These are phyloP conservation scores for Bos javanicus DNA, from an alignment of 2,113 vertebrate genomes.

Conservation along the genomic window DNA sequence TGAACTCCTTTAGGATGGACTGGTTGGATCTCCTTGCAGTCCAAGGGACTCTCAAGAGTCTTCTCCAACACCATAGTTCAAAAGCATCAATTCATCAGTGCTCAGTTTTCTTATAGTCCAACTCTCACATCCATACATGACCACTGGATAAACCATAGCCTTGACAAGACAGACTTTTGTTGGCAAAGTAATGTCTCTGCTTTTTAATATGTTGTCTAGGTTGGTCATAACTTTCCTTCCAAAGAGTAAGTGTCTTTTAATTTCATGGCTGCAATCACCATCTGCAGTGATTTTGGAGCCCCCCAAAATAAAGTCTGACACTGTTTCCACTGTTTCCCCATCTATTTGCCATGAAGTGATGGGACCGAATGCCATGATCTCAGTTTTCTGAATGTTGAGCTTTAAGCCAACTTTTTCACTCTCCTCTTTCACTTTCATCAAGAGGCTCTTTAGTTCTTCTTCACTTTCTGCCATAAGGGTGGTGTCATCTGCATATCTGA, in stretches of 20 bases:
- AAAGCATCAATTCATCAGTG: neutral
- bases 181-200: neutral
- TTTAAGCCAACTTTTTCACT: neutral
- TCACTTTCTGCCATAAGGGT: neutral
- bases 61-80: neutral
- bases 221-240: neutral
- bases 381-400: neutral
- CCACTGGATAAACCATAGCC: neutral
- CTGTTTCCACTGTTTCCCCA: neutral
- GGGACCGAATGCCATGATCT: neutral
- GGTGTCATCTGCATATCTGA: neutral
- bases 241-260: neutral
- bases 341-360: neutral
- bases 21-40: neutral
- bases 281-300: neutral
- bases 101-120: neutral
- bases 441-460: neutral
- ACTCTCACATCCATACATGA: neutral
- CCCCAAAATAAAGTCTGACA: neutral
- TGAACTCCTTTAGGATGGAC: neutral
- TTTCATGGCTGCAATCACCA: neutral
- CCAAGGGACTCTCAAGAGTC: neutral
- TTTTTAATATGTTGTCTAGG: neutral
- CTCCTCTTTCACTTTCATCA: neutral
- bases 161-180: neutral